Conservation (phyloP, 2,113 vertebrate genomes). For the Tamias sibiricus region DNA sequence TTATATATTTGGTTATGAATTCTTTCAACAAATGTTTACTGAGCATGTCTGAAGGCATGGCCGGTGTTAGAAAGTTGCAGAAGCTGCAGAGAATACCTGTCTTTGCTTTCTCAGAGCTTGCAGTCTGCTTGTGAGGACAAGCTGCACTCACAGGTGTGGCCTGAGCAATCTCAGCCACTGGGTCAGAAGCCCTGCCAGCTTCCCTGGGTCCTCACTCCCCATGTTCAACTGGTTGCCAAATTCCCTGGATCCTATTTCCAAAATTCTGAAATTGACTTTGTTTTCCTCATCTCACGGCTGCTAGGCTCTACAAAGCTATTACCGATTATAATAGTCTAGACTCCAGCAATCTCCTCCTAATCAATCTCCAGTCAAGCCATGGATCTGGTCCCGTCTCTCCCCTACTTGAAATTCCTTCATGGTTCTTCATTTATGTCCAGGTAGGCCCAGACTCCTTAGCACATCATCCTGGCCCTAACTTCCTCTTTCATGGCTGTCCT, state of each 20-base stretch:
- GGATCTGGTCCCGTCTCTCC: background rate
- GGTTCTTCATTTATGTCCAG: background rate
- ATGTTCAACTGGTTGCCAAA: background rate
- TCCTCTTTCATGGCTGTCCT: background rate
- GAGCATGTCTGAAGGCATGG: background rate
- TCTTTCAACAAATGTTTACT: background rate
- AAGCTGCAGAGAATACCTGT: too few relatives aligned
- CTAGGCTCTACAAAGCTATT: background rate
- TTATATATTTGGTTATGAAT: background rate
- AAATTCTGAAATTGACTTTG: conserved; percentile 5
- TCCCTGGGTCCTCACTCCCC: background rate
- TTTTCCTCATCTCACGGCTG: background rate
- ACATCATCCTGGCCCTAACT: background rate
- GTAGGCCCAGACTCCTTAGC: background rate
- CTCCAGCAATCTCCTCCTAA: background rate
- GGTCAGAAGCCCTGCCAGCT: background rate
- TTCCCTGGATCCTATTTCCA: background rate
- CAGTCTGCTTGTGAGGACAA: background rate
- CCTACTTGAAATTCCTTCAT: background rate
- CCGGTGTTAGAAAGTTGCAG: background rate
- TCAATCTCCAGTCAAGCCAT: background rate
- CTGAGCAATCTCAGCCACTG: background rate
- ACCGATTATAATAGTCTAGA: background rate
- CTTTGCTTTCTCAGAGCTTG: background rate
- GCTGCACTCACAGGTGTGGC: accelerated